Base-by-base conservation (phyloP, 2,113 vertebrate species). In the Lota lota region DNA sequence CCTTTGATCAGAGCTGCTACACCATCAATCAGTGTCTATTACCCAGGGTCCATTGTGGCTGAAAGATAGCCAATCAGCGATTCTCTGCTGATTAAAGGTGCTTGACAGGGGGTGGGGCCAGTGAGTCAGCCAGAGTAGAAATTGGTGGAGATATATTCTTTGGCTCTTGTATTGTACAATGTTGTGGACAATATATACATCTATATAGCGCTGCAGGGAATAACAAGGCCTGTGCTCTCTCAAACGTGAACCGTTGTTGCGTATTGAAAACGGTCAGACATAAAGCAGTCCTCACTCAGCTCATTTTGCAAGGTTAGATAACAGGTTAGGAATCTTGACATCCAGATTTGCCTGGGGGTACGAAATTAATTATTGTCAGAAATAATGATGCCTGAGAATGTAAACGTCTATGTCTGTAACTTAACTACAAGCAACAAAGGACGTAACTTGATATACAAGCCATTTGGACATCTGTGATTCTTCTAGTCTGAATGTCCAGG, bases 11-110 rank as follows among this genome's bases (percentile, higher is more conserved):
- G 63, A 62, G 73, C 33, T 69, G 73, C 74, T 64, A 64, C 71
- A 72, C 72, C 73, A 85, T 81, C 76, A 74, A 84, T 89, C 84
- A 86, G 57, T 61, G 28, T 70, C 73, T 64, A 2, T 81, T 71
- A 81, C 72, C 72, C 65, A 64, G 65, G 63, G 28, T 85, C 68
- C 81, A 73, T 63, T 66, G 73, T 70, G 60, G 50, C 59, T 65
- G 63, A 61, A 71, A 74, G 69, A 79, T 54, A 57, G 66, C 54
- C 61, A 74, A 82, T 73, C 66, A 65, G 18, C 62, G 74, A 47
- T 69, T 61, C 61, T 70, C 50, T 51, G 28, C 66, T 72, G 75
- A 82, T 84, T 72, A 88, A 79, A 63, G 22, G 68, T 63, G 65
- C 63, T 18, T 54, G 24, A 36, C 10, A 54, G 28, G 64, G 58